These are phyloP conservation scores for Macrotus californicus DNA, from an alignment of 2,113 vertebrate genomes.

Conservation along the genomic window DNA sequence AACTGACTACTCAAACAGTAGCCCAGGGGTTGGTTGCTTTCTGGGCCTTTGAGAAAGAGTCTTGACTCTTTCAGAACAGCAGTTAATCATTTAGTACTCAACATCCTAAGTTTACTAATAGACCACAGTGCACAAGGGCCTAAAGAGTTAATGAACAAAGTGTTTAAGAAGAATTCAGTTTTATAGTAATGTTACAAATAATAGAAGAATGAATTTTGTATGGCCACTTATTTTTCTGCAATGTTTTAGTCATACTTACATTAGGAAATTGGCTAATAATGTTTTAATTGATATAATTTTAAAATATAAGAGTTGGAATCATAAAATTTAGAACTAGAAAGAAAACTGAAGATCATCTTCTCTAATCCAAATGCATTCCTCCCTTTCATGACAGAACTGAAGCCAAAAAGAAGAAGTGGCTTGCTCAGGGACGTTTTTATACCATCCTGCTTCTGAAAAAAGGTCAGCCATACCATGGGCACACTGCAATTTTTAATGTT, in stretches of 20 bases:
- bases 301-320: constrained; percentile 22
- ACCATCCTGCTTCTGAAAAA: constrained; percentile 7
- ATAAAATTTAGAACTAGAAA: constrained; percentile 42
- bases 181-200: constrained; percentile 29
- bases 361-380: constrained; percentile 26
- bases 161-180: not conserved
- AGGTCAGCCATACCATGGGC: not conserved
- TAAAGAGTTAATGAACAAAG: constrained; percentile 41
- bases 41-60: constrained; percentile 23
- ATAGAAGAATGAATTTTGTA: not conserved
- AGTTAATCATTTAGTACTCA: constrained; percentile 26
- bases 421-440: not conserved
- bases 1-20: constrained; percentile 52
- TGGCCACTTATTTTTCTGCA: constrained; percentile 28
- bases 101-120: not conserved
- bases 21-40: constrained; percentile 17
- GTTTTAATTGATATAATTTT: constrained; percentile 33
- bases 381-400: constrained; percentile 5
- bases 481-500: constrained; percentile 35
- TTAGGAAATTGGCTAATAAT: constrained; percentile 38
- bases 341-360: not conserved
- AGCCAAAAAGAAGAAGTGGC: not conserved
- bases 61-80: constrained; percentile 36
- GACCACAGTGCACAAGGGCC: not conserved
- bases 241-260: constrained; percentile 43